phyloP scores from a whole-genome alignment of 2,888 invertebrate species.

The Cetonia aurata region DNA sequence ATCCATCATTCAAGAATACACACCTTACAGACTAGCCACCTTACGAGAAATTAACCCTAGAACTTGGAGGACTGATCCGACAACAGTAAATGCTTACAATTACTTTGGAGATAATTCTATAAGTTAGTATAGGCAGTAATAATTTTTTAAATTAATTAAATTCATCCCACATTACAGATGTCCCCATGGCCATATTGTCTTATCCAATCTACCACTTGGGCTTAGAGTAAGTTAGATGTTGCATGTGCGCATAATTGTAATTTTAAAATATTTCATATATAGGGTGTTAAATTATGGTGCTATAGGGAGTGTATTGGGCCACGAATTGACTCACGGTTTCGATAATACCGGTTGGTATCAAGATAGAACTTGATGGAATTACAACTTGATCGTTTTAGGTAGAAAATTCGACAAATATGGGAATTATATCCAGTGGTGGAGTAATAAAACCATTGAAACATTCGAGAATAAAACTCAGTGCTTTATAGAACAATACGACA shows the following conservation, averaged over 20 bases:
- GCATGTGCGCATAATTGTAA: constrained; percentile 32
- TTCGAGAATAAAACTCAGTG: constrained; percentile 85
- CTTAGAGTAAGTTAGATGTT: constrained; percentile 77
- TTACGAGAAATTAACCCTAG: constrained; percentile 71
- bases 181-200: constrained; percentile 86
- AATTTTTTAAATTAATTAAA: not conserved
- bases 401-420: constrained; percentile 88
- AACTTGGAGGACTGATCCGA: constrained; percentile 82
- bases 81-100: constrained; percentile 85
- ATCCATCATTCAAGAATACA: constrained; percentile 71
- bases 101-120: constrained; percentile 85
- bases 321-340: constrained; percentile 76
- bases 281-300: constrained; percentile 88
- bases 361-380: constrained; percentile 71
- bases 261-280: constrained; percentile 51
- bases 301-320: constrained; percentile 83
- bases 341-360: constrained; percentile 80
- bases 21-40: constrained; percentile 69
- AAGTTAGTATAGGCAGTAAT: constrained; percentile 70
- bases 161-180: constrained; percentile 69
- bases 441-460: constrained; percentile 78
- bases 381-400: constrained; percentile 67
- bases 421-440: constrained; percentile 93
- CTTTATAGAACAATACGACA: constrained; percentile 87
- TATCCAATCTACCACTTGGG: constrained; percentile 88